These are phyloP conservation scores for Harpalus rubripes DNA, from an alignment of 2,888 invertebrate species.

Conservation along the genomic window DNA sequence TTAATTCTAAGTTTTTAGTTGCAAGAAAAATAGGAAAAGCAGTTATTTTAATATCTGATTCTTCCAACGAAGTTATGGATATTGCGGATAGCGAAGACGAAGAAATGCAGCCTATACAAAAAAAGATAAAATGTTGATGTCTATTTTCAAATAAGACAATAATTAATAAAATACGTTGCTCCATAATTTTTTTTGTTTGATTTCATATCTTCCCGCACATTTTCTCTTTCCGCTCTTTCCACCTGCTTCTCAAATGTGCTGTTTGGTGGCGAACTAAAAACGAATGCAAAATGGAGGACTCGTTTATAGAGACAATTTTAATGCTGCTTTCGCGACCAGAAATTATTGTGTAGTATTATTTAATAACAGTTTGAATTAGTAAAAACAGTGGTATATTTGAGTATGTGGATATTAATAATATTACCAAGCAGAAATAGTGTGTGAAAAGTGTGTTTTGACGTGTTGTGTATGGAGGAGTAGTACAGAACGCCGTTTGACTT, in stretches of 20 bases:
- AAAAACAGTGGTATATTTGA: constrained; percentile 55
- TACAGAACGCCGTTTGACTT: constrained; percentile 65
- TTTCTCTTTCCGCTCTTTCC: constrained; percentile 34
- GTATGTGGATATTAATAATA: constrained; percentile 65
- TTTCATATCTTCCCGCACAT: constrained; percentile 41
- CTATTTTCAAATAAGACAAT: constrained; percentile 17
- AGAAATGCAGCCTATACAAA: constrained; percentile 69
- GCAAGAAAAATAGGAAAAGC: constrained; percentile 79
- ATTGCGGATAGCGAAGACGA: constrained; percentile 70
- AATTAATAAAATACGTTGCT: constrained; percentile 57
- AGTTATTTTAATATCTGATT: constrained; percentile 78
- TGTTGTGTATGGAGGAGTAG: constrained; percentile 62
- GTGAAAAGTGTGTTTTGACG: constrained; percentile 63
- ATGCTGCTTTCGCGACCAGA: constrained; percentile 65
- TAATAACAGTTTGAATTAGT: constrained; percentile 57
- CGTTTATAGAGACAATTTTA: constrained; percentile 76
- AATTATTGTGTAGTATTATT: constrained; percentile 61
- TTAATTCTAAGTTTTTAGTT: constrained; percentile 73
- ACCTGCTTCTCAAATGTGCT: constrained; percentile 26
- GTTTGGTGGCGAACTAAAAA: constrained; percentile 75
- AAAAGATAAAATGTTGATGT: constrained; percentile 37
- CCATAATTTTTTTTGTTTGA: constrained; percentile 26
- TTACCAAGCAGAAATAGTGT: constrained; percentile 45
- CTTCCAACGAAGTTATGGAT: constrained; percentile 69
- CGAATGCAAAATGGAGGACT: constrained; percentile 78